phyloP scores from a whole-genome alignment of 1,140 invertebrate species.

The Leucophenga varia region DNA sequence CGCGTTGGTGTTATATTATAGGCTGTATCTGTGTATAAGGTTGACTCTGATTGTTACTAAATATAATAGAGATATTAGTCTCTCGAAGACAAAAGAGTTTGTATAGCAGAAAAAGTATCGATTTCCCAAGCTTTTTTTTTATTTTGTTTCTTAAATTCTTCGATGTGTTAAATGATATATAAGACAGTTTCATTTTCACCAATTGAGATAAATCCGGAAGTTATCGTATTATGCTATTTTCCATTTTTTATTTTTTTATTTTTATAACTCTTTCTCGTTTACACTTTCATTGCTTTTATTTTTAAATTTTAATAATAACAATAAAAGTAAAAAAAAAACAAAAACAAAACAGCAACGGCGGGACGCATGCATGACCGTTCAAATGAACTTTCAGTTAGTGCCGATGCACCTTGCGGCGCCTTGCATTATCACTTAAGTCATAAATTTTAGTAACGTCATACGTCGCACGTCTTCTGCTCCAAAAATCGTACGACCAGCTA shows the following conservation, averaged over 20 bases:
- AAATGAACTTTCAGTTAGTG: constrained; percentile 3
- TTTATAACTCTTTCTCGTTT: background rate
- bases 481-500: background rate
- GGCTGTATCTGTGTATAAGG: no score
- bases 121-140: constrained; percentile 36
- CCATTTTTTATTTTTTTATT: constrained; percentile 3
- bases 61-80: no score
- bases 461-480: no score
- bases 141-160: constrained; percentile 2
- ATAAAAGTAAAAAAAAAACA: no score
- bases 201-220: constrained; percentile 56
- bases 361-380: background rate
- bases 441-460: no score
- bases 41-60: no score
- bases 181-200: constrained; percentile 51
- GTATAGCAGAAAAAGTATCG: constrained; percentile 30
- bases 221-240: no score
- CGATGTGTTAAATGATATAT: constrained; percentile 46
- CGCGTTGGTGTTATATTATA: no score
- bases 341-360: no score
- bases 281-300: background rate
- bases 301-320: no score
- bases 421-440: constrained; percentile 46
- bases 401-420: constrained; percentile 52
- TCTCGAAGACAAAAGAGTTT: no score